Evolutionary conservation across 2,113 vertebrate genomes (phyloP).

Genomic region (Sminthopsis crassicaudata): DNA sequence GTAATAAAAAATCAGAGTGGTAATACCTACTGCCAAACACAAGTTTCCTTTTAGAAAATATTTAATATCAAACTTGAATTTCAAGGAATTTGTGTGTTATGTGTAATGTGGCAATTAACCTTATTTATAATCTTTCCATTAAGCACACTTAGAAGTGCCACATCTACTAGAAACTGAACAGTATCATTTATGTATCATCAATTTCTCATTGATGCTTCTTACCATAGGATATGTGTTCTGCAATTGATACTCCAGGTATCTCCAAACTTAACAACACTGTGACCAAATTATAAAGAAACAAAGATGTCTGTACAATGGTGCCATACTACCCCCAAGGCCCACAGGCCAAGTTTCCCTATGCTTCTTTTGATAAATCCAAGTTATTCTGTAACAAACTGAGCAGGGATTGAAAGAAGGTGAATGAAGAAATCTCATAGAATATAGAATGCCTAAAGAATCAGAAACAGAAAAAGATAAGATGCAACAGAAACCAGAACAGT

Average conservation of each 20-base stretch:
- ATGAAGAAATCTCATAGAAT: too few relatives aligned
- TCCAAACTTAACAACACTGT: conserved; percentile 1
- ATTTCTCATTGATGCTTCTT: not conserved
- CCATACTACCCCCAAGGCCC: too few relatives aligned
- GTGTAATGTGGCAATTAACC: not conserved
- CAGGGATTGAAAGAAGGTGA: too few relatives aligned
- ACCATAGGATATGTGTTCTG: conserved; percentile 5
- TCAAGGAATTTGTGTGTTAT: not conserved
- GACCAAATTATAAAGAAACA: not conserved
- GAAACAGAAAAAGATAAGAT: too few relatives aligned
- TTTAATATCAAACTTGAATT: conserved; percentile 19
- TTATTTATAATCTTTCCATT: conserved; percentile 17
- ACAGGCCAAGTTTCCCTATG: too few relatives aligned
- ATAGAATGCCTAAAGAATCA: too few relatives aligned
- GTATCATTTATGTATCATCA: not conserved
- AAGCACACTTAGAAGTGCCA: not conserved
- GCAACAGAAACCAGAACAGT: too few relatives aligned
- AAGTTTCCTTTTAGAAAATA: conserved; percentile 1
- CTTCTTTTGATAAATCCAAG: too few relatives aligned
- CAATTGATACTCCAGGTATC: conserved; percentile 1
- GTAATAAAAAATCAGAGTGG: not conserved
- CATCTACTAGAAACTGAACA: not conserved
- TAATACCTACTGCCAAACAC: not conserved
- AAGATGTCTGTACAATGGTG: too few relatives aligned
- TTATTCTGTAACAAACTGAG: too few relatives aligned